Evolutionary conservation across 2,113 vertebrate species (phyloP).

Genomic region (Phalacrocorax carbo): DNA sequence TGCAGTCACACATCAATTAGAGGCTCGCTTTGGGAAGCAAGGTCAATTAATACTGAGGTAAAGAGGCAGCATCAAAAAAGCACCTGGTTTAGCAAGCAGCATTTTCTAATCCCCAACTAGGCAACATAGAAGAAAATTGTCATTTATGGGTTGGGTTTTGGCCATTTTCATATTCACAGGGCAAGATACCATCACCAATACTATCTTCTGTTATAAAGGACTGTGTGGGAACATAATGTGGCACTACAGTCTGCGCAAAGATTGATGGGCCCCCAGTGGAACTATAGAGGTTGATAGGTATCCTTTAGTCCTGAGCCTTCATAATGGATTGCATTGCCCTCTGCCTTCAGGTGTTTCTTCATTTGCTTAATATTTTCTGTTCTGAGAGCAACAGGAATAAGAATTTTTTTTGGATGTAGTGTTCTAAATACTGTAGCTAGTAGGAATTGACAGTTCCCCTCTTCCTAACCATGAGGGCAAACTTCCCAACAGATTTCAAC

Average conservation of each 20-base stretch:
- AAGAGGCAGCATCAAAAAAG: background rate
- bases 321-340: background rate
- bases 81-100: background rate
- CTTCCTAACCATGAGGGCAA: background rate
- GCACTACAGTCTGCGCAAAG: background rate
- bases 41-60: background rate
- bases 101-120: background rate
- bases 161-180: background rate
- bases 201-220: background rate
- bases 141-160: background rate
- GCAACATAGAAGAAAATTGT: background rate
- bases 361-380: background rate
- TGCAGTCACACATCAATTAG: background rate
- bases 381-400: background rate
- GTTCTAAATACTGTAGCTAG: background rate
- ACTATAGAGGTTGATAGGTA: background rate
- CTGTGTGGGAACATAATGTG: background rate
- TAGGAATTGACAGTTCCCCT: background rate
- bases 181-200: background rate
- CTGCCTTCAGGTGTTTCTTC: background rate
- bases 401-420: background rate
- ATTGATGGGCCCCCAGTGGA: background rate
- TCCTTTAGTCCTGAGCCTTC: background rate
- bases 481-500: background rate
- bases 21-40: background rate